phyloP scores from a whole-genome alignment of 2,888 invertebrate species.

The Watsonalla cultraria region DNA sequence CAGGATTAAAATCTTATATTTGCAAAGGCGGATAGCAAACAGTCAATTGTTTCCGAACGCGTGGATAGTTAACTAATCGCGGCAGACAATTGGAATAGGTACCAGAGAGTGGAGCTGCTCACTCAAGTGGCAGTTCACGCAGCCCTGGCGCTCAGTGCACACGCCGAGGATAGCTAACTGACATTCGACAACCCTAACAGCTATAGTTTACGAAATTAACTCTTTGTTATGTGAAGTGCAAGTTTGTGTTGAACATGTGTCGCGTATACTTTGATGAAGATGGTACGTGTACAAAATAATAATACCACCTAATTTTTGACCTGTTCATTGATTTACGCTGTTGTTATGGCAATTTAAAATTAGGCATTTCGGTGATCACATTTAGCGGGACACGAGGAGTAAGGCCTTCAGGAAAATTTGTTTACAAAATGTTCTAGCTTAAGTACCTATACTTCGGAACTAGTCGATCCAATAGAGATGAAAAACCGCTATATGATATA shows the following conservation, averaged over 20 bases:
- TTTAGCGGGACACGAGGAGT: too few relatives aligned
- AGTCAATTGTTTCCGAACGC: slow-evolving; percentile 75
- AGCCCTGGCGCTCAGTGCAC: slow-evolving; percentile 66
- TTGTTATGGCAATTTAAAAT: too few relatives aligned
- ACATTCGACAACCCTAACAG: slow-evolving; percentile 30
- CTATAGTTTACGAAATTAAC: slow-evolving; percentile 14
- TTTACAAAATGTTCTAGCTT: too few relatives aligned
- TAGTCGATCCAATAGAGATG: too few relatives aligned
- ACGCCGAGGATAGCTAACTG: slow-evolving; percentile 23
- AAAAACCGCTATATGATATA: too few relatives aligned
- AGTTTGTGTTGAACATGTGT: neutral
- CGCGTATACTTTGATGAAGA: neutral
- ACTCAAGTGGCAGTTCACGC: slow-evolving; percentile 57
- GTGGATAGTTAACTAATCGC: slow-evolving; percentile 75
- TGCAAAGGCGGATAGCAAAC: slow-evolving; percentile 56
- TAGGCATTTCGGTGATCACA: too few relatives aligned
- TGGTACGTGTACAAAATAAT: neutral
- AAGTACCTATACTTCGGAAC: too few relatives aligned
- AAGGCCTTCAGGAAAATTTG: too few relatives aligned
- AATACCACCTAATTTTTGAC: too few relatives aligned
- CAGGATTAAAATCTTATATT: slow-evolving; percentile 53
- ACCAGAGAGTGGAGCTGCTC: slow-evolving; percentile 48
- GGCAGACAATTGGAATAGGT: slow-evolving; percentile 72
- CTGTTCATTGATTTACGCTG: too few relatives aligned
- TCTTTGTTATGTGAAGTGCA: neutral